These are phyloP conservation scores for Copidosoma aretas DNA, from an alignment of 2,888 invertebrate genomes.

Conservation along the genomic window DNA sequence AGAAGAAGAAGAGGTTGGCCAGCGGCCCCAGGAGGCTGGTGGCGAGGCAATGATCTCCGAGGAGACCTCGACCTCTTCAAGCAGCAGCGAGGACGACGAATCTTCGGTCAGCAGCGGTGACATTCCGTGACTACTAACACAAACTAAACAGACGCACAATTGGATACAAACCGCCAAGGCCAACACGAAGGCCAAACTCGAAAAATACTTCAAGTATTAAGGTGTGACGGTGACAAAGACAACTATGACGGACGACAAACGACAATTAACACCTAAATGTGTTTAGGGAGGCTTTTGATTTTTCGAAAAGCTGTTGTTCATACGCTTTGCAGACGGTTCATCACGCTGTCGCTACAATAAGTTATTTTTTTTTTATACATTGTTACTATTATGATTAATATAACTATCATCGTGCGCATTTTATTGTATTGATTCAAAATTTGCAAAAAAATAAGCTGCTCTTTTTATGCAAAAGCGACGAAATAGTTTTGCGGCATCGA, in stretches of 20 bases:
- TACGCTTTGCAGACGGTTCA: too few species aligned
- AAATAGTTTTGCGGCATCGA: conserved; percentile 9
- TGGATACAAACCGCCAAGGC: conserved; percentile 22
- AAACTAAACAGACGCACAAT: conserved; percentile 25
- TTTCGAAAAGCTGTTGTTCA: neutral
- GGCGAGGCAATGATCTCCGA: conserved; percentile 75
- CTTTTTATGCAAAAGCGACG: neutral
- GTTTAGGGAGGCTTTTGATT: neutral
- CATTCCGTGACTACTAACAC: conserved; percentile 52
- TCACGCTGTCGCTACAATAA: too few species aligned
- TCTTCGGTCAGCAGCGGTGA: conserved; percentile 59
- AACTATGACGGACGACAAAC: neutral
- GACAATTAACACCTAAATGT: too few species aligned
- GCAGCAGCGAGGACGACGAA: conserved; percentile 60
- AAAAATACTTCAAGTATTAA: conserved; percentile 33
- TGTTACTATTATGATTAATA: neutral
- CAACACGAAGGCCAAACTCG: conserved; percentile 6
- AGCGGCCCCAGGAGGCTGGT: conserved; percentile 72
- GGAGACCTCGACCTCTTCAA: conserved; percentile 59
- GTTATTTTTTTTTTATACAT: neutral
- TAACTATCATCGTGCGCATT: too few species aligned
- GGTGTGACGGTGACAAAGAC: neutral
- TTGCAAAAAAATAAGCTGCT: neutral
- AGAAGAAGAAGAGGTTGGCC: conserved; percentile 63
- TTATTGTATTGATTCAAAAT: neutral